Base-by-base conservation (phyloP, 2,113 vertebrate genomes). In the Cephalopterus ornatus region DNA sequence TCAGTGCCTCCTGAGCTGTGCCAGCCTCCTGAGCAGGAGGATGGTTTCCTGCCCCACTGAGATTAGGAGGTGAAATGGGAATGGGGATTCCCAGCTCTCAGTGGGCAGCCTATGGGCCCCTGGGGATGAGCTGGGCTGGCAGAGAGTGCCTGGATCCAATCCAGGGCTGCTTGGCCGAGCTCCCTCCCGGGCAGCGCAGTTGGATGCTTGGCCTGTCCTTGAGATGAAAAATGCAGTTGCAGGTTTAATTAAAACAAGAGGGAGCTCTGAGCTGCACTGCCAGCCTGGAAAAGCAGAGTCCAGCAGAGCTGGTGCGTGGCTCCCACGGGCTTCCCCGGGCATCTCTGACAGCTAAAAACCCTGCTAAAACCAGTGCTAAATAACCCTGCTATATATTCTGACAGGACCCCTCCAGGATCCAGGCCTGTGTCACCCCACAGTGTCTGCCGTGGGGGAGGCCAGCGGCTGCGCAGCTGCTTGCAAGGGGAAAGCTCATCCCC, bases 241-340 rank as follows among this genome's bases (percentile, higher is more conserved):
- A 58, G 46, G 42, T 92, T 97, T 96, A 95, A 96, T 96, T 96
- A 96, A 96, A 88, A 80, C 0, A 12, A 96, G 61, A 75, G 39
- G 26, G 44, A 93, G 79, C 4, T 5, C 72, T 33, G 49, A 79
- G 78, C 26, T 0, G 0, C 22, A 30, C 33, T 0, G 1, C 26
- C 27, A 89, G 35, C n/a, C 17, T 1, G 0, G 58, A 90, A 76
- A 92, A 86, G 11, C 1, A 1, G 37, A 79, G 35, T 24, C 37
- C 71, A 68, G 30, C 24, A 47, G 30, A 82, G 47, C 23, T 8
- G 1, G 6, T 28, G 7, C 1, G 0, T n/a, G 53, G 47, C 33
- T 95, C 32, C 53, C 68, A 24, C 1, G 0, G 49, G 52, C 33
- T 74, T 68, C 11, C 28, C 35, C 30, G 15, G 8, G 37, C 23